Percentiles rank a stretch among this genome's conserved stretches.
Evolutionary conservation across 2,888 invertebrate genomes (phyloP).

Genomic region (Philereme vetulata): DNA sequence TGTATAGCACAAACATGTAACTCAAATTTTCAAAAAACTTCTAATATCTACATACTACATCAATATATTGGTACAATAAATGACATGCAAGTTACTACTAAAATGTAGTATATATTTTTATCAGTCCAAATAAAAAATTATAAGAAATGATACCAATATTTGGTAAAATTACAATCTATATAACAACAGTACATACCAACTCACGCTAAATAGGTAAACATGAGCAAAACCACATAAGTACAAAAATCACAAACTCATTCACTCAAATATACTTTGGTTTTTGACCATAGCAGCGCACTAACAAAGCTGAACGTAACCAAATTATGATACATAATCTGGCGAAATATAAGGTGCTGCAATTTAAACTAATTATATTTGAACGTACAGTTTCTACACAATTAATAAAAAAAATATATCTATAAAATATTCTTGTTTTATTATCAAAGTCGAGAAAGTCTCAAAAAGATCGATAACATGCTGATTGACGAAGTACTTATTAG

Average conservation of each 20-base stretch:
- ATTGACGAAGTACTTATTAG: too few relatives aligned
- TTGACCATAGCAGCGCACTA: constrained; percentile 36
- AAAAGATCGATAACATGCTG: too few relatives aligned
- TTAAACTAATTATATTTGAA: too few relatives aligned
- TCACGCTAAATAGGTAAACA: constrained; percentile 30
- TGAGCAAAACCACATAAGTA: constrained; percentile 60
- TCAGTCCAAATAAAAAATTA: constrained; percentile 26
- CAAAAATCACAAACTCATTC: constrained; percentile 70
- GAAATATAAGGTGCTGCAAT: constrained; percentile 34
- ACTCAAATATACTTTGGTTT: constrained; percentile 49
- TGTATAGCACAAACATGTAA: background rate
- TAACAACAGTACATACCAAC: constrained; percentile 28
- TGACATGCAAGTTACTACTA: background rate
- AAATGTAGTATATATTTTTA: constrained; percentile 11
- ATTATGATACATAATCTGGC: constrained; percentile 62
- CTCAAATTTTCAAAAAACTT: background rate
- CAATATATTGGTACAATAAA: background rate
- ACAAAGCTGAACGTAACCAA: constrained; percentile 39
- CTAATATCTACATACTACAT: background rate
- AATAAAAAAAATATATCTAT: too few relatives aligned
- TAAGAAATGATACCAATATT: constrained; percentile 17
- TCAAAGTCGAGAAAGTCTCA: too few relatives aligned
- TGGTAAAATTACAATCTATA: constrained; percentile 24
- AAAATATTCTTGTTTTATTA: too few relatives aligned
- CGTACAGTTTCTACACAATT: too few relatives aligned